Percentiles rank a stretch among this genome's conserved stretches.
phyloP scores from a whole-genome alignment of 2,113 vertebrate genomes.

The Columba livia region DNA sequence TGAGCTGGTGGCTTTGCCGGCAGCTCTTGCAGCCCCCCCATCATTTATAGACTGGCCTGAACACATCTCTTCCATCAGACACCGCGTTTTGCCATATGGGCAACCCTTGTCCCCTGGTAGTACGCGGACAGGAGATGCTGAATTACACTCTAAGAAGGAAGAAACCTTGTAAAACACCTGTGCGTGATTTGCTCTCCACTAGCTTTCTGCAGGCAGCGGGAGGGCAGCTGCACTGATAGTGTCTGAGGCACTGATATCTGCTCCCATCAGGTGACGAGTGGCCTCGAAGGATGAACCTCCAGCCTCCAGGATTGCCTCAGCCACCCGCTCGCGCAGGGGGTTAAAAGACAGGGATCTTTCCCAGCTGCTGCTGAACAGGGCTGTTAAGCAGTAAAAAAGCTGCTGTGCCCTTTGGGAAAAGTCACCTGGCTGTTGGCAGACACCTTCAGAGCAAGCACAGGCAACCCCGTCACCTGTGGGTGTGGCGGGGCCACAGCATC shows the following conservation, averaged over 20 bases:
- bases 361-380: not conserved
- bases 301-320: no score
- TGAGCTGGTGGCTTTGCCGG: not conserved
- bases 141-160: not conserved
- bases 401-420: not conserved
- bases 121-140: rapidly evolving
- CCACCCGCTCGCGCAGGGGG: rapidly evolving
- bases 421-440: not conserved
- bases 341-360: not conserved
- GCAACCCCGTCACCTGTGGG: not conserved
- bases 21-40: not conserved
- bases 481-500: not conserved
- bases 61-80: not conserved
- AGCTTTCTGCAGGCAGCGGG: not conserved
- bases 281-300: not conserved
- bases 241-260: not conserved
- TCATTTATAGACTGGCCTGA: not conserved
- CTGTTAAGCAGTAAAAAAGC: not conserved
- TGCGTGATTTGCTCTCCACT: rapidly evolving
- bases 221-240: not conserved
- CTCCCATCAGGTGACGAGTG: not conserved
- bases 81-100: not conserved
- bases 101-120: not conserved
- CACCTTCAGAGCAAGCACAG: rapidly evolving
- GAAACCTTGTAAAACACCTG: not conserved